These are phyloP conservation scores for Anastrepha ludens DNA, from an alignment of 1,140 invertebrate genomes.

Conservation along the genomic window DNA sequence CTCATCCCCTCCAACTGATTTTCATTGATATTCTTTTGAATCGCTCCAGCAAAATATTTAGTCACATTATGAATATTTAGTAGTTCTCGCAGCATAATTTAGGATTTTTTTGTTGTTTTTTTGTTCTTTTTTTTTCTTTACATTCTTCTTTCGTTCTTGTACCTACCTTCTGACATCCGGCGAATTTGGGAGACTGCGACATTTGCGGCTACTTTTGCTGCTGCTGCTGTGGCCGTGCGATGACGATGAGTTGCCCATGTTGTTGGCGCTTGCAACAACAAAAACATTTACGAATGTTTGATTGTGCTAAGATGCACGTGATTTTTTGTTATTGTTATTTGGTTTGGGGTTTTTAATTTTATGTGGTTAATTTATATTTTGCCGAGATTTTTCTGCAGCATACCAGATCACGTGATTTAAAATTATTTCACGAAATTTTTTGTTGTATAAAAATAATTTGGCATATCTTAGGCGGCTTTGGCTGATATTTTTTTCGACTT, in stretches of 20 bases:
- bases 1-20: not conserved
- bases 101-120: not conserved
- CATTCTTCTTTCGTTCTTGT: not conserved
- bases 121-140: not conserved
- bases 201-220: conserved; percentile 75
- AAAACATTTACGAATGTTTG: conserved; percentile 58
- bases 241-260: conserved; percentile 77
- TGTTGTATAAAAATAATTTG: not conserved
- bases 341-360: not conserved
- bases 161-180: conserved; percentile 80
- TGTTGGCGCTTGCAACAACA: conserved; percentile 23
- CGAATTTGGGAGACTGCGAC: conserved; percentile 80
- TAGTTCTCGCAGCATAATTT: conserved; percentile 29
- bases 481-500: not conserved
- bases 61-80: conserved; percentile 37
- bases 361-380: no score
- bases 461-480: not conserved
- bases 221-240: conserved; percentile 62
- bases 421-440: no score
- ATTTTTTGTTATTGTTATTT: not conserved
- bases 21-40: conserved; percentile 33
- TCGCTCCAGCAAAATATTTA: conserved; percentile 24
- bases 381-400: no score
- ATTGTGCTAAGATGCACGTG: conserved; percentile 40
- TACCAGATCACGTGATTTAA: no score